A percentile compares a stretch with the other conserved stretches of the same genome.
Evolutionary conservation across 2,888 invertebrate species (phyloP).

Genomic region (Xanthia togata): DNA sequence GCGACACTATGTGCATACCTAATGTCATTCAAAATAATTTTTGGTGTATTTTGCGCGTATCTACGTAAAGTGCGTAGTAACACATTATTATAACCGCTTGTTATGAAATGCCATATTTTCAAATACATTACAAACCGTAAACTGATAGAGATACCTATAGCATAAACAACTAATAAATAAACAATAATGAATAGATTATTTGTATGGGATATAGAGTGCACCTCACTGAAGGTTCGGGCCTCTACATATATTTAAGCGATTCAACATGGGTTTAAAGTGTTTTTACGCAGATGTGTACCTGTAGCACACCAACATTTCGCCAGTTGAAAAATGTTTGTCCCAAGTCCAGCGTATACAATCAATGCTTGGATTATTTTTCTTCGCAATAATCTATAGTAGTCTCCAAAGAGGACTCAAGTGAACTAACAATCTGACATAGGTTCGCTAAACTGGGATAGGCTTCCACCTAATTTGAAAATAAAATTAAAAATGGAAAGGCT

Average conservation of each 20-base stretch:
- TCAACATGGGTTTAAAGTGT: background rate
- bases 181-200: background rate
- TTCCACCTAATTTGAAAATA: background rate
- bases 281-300: background rate
- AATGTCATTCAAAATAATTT: conserved; percentile 28
- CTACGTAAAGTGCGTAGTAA: background rate
- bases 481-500: background rate
- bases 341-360: background rate
- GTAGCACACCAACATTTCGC: background rate
- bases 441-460: background rate
- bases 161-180: background rate
- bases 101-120: background rate
- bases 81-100: background rate
- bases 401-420: background rate
- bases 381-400: background rate
- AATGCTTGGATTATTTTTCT: background rate
- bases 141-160: background rate
- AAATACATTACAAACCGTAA: background rate
- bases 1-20: conserved; percentile 21
- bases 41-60: conserved; percentile 14
- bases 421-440: background rate
- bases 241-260: background rate
- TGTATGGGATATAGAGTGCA: background rate
- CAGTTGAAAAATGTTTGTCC: background rate
- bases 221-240: background rate